A percentile compares a stretch with the other conserved stretches of the same genome.
Conservation (phyloP, 2,797 vertebrate genomes). For the Paratrypauchen microcephalus region DNA sequence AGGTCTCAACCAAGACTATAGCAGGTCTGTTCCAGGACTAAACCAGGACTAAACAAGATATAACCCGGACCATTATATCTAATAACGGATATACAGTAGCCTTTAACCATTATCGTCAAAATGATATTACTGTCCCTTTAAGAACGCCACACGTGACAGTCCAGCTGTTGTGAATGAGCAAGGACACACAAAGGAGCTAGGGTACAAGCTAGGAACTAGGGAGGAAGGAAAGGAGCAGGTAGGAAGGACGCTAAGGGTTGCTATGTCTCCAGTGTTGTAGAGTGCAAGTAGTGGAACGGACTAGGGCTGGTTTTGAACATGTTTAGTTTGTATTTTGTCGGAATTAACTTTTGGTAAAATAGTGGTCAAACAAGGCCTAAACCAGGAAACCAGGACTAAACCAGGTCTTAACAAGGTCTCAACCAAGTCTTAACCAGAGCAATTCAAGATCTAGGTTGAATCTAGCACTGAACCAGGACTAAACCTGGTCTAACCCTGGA, state of each 20-base stretch:
- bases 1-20: too few relatives aligned
- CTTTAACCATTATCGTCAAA: background rate
- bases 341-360: too few relatives aligned
- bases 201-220: constrained; percentile 13
- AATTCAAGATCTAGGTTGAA: too few relatives aligned
- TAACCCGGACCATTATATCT: background rate
- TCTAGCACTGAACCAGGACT: too few relatives aligned
- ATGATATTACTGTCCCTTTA: background rate
- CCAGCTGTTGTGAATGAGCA: constrained; percentile 76
- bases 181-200: constrained; percentile 13
- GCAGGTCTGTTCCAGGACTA: background rate
- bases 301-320: constrained; percentile 37
- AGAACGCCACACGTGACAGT: constrained; percentile 73
- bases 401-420: background rate
- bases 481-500: too few relatives aligned
- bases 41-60: background rate
- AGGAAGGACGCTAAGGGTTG: constrained; percentile 33
- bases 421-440: background rate
- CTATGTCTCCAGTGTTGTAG: constrained; percentile 69
- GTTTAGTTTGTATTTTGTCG: background rate
- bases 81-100: too few relatives aligned
- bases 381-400: background rate
- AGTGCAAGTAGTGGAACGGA: constrained; percentile 34
- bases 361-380: background rate
- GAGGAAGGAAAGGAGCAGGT: constrained; percentile 4